A percentile compares a stretch with the other conserved stretches of the same genome.
These are phyloP conservation scores for Plecturocebus donacophilus DNA, from an alignment of 2,113 vertebrate species.

Conservation along the genomic window DNA sequence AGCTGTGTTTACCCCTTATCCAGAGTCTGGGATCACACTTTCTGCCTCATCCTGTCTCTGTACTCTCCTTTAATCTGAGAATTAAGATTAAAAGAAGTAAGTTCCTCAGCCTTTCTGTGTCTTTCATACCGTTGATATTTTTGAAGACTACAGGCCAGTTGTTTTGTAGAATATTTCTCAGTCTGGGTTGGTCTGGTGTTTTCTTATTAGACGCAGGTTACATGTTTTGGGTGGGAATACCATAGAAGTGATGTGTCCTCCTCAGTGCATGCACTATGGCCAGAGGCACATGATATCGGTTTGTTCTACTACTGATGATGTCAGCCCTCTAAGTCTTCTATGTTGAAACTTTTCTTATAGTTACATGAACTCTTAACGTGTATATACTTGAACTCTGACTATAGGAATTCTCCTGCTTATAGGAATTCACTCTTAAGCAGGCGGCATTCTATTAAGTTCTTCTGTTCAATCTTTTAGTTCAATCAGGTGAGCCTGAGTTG, in stretches of 20 bases:
- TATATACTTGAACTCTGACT: background rate
- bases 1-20: background rate
- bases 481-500: background rate
- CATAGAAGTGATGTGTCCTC: background rate
- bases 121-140: background rate
- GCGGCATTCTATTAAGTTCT: background rate
- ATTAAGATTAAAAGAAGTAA: background rate
- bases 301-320: background rate
- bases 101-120: background rate
- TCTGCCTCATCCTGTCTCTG: background rate
- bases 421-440: background rate
- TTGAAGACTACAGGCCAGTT: background rate
- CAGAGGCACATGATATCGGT: background rate
- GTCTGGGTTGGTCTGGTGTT: background rate
- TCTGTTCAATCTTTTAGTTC: background rate
- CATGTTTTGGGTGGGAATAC: background rate
- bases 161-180: background rate
- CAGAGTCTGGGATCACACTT: background rate
- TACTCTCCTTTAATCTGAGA: background rate
- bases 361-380: fast-evolving
- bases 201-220: background rate
- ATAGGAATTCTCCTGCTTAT: background rate
- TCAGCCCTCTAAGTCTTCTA: background rate
- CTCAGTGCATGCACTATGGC: background rate
- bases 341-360: background rate